Percentiles rank a stretch among this genome's conserved stretches.
phyloP scores from a whole-genome alignment of 2,797 vertebrate genomes.

The Tolypeutes matacus region DNA sequence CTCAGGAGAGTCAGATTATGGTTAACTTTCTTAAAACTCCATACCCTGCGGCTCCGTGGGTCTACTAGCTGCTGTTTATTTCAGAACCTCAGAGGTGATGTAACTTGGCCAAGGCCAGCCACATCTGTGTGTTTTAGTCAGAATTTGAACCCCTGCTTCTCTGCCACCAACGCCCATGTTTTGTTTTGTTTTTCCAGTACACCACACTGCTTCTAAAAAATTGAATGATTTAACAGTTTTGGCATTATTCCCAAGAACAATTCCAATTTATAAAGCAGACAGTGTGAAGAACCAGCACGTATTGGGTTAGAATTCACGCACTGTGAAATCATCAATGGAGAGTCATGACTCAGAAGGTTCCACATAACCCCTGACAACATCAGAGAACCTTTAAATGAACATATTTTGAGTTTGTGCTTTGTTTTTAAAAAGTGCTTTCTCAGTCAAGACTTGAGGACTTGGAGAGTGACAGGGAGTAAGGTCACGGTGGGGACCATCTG shows the following conservation, averaged over 20 bases:
- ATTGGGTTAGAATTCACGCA: background rate
- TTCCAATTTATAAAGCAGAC: background rate
- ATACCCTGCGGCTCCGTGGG: background rate
- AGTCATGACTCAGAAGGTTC: slow-evolving; percentile 51
- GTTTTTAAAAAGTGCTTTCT: slow-evolving; percentile 71
- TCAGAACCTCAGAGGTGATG: background rate
- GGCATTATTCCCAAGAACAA: slow-evolving; percentile 19
- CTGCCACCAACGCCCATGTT: background rate
- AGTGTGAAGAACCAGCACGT: background rate
- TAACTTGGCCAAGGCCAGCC: background rate
- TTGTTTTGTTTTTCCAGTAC: background rate
- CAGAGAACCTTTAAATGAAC: slow-evolving; percentile 59
- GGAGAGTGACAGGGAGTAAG: slow-evolving; percentile 71
- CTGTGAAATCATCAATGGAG: background rate
- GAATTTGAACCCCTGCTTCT: background rate
- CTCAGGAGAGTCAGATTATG: background rate
- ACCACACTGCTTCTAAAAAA: background rate
- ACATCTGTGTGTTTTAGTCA: background rate
- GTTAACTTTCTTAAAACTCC: background rate
- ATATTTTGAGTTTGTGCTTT: slow-evolving; percentile 24
- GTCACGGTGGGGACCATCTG: slow-evolving; percentile 57
- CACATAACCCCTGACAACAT: slow-evolving; percentile 4
- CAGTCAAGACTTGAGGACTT: background rate
- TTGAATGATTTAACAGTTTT: background rate
- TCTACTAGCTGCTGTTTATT: background rate